Base-by-base conservation (phyloP, 1,140 invertebrate species). In the Scaptomyza montana region DNA sequence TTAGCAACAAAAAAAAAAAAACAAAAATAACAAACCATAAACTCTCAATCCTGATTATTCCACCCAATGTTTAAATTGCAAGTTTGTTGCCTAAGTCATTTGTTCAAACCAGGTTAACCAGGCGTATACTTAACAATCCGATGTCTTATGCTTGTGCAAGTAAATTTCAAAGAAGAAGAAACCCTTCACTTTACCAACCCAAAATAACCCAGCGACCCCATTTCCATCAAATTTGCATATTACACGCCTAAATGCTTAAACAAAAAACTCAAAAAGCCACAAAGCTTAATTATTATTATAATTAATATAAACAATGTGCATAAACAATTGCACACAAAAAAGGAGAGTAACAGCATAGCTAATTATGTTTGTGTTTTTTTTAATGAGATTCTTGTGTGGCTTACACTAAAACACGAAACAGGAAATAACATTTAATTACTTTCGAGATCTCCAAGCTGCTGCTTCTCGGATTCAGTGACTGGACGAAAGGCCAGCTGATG, bases 191-290 rank as follows among this genome's bases (percentile, higher is more conserved):
- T 76, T 57, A 33, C 33, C 33, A 19, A 30, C 8, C 41, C 21
- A 50, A 56, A 67, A 25, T 30, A 30, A 5, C 8, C 13, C n/a
- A 10, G 55, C 49, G 78, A 82, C 84, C 75, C 78, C 78, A 87
- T 87, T 87, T 82, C 71, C 72, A 64, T 43, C 61, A 45, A 46
- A 87, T 87, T 82, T 82, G 78, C 82, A 87, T 87, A 87, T 68
- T 59, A 30, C 65, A 16, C 62, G 45, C 33, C 56, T 72, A 76
- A 77, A 81, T 41, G 75, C 45, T 46, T 21, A 61, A 62, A 64
- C 55, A 65, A 21, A 49, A 39, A 79, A 45, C 60, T 49, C 33
- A 36, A 36, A 36, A 36, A 36, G 33, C 2, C 8, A 82, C 73
- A 84, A 69, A 59, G 79, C 59, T 19, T 63, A 68, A 65, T 72